phyloP scores from a whole-genome alignment of 1,140 invertebrate species.

The Phymorhynchus buccinoides region DNA sequence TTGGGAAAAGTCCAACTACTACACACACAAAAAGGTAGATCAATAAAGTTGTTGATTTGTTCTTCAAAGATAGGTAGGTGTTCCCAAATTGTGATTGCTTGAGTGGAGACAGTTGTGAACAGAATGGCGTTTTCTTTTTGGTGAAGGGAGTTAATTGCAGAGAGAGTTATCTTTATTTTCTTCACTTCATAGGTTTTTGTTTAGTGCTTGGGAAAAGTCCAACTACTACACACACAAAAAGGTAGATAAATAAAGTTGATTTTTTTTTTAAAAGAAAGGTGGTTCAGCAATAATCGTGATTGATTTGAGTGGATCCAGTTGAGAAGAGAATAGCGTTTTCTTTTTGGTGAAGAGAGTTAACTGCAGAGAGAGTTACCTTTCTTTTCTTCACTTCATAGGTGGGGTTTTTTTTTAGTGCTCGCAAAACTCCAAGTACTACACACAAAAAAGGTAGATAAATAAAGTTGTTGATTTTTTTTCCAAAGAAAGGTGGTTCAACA shows the following conservation, averaged over 20 bases:
- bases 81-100: not conserved
- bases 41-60: not conserved
- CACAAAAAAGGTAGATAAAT: not conserved
- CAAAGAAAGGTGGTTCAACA: not conserved
- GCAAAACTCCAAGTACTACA: not conserved
- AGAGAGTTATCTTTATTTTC: no score
- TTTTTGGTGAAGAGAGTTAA: no score
- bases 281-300: not conserved
- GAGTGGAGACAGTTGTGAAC: no score
- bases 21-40: not conserved
- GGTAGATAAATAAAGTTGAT: not conserved
- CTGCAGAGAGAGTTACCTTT: no score
- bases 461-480: not conserved
- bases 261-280: not conserved
- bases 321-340: no score
- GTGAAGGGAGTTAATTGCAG: no score
- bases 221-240: not conserved
- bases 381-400: no score
- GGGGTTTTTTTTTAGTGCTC: no score
- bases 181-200: no score
- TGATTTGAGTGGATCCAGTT: not conserved
- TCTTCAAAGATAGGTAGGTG: no score
- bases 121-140: no score
- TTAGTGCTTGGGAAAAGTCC: not conserved
- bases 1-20: not conserved